Evolutionary conservation across 2,113 vertebrate species (phyloP).

Genomic region (Fukomys damarensis): DNA sequence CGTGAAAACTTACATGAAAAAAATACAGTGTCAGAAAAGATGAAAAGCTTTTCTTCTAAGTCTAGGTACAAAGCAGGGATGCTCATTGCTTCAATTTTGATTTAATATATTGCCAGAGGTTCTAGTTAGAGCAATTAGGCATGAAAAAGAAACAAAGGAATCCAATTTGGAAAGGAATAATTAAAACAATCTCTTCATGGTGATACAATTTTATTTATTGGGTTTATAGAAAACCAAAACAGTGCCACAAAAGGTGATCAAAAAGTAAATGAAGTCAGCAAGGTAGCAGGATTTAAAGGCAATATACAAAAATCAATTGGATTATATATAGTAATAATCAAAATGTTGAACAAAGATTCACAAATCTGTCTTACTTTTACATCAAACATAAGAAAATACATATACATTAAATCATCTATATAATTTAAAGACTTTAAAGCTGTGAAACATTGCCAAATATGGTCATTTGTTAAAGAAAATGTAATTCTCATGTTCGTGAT

Average conservation of each 20-base stretch:
- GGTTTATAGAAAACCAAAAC: not conserved
- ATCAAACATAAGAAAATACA: not conserved
- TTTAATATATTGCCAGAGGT: not conserved
- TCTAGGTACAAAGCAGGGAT: not conserved
- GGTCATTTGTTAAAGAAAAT: not conserved
- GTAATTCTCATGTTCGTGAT: not conserved
- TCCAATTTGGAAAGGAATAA: not conserved
- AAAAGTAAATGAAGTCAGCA: not conserved
- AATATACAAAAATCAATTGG: not conserved
- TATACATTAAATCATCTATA: not conserved
- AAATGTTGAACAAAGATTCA: not conserved
- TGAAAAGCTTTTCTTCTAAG: not conserved
- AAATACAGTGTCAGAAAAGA: not conserved
- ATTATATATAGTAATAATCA: not conserved
- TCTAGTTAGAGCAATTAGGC: not conserved
- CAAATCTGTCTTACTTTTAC: not conserved
- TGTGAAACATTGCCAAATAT: not conserved
- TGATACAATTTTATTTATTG: not conserved
- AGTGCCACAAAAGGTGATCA: not conserved
- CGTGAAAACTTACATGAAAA: not conserved
- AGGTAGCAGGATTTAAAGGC: not conserved
- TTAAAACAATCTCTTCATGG: not conserved
- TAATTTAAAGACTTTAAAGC: not conserved
- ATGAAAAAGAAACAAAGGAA: not conserved
- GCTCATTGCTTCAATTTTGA: not conserved